These are phyloP conservation scores for Plectrocnemia conspersa DNA, from an alignment of 1,140 invertebrate species.

Conservation along the genomic window DNA sequence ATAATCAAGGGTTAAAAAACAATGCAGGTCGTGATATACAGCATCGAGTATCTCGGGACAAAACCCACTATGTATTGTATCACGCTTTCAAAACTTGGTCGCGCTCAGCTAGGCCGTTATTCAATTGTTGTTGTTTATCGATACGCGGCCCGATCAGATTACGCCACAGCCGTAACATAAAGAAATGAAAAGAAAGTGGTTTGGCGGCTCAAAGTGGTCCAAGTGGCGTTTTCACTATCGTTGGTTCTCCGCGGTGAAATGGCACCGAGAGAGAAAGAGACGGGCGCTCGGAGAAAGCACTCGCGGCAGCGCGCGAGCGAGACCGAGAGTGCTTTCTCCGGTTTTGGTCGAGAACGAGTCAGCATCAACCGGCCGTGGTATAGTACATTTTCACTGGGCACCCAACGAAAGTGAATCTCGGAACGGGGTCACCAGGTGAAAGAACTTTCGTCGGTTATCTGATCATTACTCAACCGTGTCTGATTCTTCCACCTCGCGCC, in stretches of 20 bases:
- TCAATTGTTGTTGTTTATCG: not conserved
- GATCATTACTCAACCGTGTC: too few relatives aligned
- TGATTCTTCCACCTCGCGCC: too few relatives aligned
- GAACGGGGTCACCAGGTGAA: conserved; percentile 25
- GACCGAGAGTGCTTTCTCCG: conserved; percentile 16
- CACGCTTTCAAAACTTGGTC: too few relatives aligned
- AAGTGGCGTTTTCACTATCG: conserved; percentile 32
- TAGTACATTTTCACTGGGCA: not conserved
- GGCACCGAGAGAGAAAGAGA: conserved; percentile 16
- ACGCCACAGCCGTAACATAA: conserved; percentile 4
- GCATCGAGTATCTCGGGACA: too few relatives aligned
- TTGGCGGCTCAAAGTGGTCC: conserved; percentile 2
- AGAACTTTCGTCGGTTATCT: conserved; percentile 18
- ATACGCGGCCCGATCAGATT: not conserved
- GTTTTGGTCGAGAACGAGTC: too few relatives aligned
- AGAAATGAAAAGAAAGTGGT: conserved; percentile 33
- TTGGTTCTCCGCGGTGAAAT: conserved; percentile 19
- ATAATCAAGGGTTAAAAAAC: too few relatives aligned
- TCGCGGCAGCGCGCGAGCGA: not conserved
- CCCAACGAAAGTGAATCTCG: conserved; percentile 32
- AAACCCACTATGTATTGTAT: too few relatives aligned
- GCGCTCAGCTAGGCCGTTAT: too few relatives aligned
- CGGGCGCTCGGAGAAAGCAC: not conserved
- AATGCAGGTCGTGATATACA: too few relatives aligned
- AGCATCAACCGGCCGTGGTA: not conserved